Percentiles rank a stretch among this genome's conserved stretches.
phyloP scores from a whole-genome alignment of 2,797 vertebrate species.

The Nothura maculosa region DNA sequence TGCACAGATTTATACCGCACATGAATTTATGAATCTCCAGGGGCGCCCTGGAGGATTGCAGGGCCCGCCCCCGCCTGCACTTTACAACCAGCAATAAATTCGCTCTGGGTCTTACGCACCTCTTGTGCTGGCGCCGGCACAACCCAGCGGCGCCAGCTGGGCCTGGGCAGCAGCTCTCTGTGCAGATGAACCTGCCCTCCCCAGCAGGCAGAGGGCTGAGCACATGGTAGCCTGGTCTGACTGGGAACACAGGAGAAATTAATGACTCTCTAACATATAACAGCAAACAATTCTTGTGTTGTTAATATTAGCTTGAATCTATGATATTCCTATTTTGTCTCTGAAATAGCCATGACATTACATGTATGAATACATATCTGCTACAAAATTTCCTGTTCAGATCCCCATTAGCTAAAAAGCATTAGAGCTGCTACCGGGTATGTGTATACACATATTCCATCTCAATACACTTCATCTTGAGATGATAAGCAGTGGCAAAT shows the following conservation, averaged over 20 bases:
- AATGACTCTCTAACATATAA: not conserved
- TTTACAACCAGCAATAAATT: not conserved
- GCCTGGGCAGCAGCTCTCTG: not conserved
- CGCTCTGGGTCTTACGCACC: not conserved
- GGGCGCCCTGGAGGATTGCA: not conserved
- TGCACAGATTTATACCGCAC: not conserved
- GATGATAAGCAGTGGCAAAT: not conserved
- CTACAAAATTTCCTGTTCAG: not conserved
- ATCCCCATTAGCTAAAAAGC: not conserved
- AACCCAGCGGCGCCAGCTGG: not conserved
- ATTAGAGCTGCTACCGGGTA: fast-evolving
- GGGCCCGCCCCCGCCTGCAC: not conserved
- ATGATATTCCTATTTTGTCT: not conserved
- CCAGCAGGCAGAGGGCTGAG: not conserved
- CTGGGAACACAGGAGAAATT: not conserved
- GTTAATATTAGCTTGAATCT: not conserved
- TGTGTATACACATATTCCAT: not conserved
- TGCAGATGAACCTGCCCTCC: not conserved
- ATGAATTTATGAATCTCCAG: not conserved
- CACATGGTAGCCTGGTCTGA: not conserved
- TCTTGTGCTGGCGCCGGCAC: not conserved
- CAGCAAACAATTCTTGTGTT: not conserved
- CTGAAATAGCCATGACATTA: not conserved
- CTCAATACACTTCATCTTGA: not conserved
- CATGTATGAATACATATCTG: fast-evolving